phyloP scores from a whole-genome alignment of 2,797 vertebrate species.

The Meda fulgida region DNA sequence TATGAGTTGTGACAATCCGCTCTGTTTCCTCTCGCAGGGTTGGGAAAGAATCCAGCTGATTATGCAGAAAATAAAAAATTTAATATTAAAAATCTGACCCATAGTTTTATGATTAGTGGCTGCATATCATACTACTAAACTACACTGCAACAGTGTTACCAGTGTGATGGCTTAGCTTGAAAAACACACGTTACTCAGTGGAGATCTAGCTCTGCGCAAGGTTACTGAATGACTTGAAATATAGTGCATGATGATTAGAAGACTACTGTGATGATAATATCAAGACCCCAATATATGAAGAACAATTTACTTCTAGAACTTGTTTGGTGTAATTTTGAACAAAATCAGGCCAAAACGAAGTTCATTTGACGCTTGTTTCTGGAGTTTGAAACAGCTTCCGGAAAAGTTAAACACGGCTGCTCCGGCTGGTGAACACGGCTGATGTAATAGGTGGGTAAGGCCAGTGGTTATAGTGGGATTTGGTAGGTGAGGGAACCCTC shows the following conservation, averaged over 20 bases:
- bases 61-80: neutral
- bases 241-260: neutral
- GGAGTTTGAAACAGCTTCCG: neutral
- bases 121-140: neutral
- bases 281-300: neutral
- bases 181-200: neutral
- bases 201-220: neutral
- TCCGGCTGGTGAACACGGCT: too few species aligned
- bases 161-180: too few species aligned
- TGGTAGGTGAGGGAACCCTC: too few species aligned
- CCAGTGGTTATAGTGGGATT: too few species aligned
- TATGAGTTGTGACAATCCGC: constrained; percentile 90
- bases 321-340: neutral
- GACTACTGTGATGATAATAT: neutral
- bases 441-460: neutral
- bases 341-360: neutral
- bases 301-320: neutral
- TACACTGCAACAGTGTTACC: neutral
- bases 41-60: constrained; percentile 91
- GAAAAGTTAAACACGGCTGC: neutral
- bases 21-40: constrained; percentile 92
- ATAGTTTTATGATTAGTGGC: neutral
- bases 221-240: neutral
- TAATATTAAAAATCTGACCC: neutral
- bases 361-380: neutral